Conservation (phyloP, 2,888 invertebrate genomes). For the Lathronympha strigana region DNA sequence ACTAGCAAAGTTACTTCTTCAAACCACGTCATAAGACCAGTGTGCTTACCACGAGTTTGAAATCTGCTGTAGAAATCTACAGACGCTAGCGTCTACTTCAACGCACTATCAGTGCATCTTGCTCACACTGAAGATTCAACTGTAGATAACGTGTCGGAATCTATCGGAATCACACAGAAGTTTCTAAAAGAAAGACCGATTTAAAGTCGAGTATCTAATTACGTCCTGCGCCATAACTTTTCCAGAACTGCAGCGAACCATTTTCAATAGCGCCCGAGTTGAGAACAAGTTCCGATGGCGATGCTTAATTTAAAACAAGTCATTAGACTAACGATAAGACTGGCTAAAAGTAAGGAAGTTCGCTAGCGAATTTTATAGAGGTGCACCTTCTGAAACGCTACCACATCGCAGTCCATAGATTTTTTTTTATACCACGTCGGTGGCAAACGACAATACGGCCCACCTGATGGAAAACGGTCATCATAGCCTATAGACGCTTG, state of each 20-base stretch:
- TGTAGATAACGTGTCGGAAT: too few species aligned
- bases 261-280: slow-evolving; percentile 20
- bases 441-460: too few species aligned
- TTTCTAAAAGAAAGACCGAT: neutral
- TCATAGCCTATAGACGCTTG: too few species aligned
- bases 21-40: too few species aligned
- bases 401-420: slow-evolving; percentile 3
- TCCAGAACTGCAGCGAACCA: slow-evolving; percentile 9
- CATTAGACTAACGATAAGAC: slow-evolving; percentile 32
- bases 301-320: slow-evolving; percentile 35
- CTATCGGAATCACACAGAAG: neutral
- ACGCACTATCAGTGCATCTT: too few species aligned
- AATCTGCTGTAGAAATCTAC: too few species aligned
- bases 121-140: too few species aligned
- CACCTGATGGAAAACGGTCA: too few species aligned
- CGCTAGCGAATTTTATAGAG: slow-evolving; percentile 10
- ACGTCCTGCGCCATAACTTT: neutral
- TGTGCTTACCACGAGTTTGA: too few species aligned
- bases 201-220: neutral
- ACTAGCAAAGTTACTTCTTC: too few species aligned
- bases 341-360: slow-evolving; percentile 25
- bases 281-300: slow-evolving; percentile 17
- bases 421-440: neutral
- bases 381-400: slow-evolving; percentile 22
- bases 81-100: too few species aligned